Conservation (phyloP, 2,113 vertebrate genomes). For the Nerophis ophidion region DNA sequence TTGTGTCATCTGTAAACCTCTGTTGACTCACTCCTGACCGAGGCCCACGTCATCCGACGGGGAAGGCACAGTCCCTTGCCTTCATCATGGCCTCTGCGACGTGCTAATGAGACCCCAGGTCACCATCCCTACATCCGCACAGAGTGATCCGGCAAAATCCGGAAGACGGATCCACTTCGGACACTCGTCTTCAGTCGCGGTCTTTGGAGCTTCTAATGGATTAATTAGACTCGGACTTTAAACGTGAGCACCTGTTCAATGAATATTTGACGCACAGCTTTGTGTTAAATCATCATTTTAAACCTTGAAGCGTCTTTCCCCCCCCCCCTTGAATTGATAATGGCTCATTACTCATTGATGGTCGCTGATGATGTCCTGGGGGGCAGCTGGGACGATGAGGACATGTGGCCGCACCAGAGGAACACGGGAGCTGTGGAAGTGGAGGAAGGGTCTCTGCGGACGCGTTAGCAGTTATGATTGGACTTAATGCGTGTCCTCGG, state of each 20-base stretch:
- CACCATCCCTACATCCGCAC: no score
- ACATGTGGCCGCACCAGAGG: constrained; percentile 48
- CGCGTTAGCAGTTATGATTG: constrained; percentile 32
- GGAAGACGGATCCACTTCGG: no score
- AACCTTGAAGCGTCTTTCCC: constrained; percentile 5
- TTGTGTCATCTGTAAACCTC: constrained; percentile 3
- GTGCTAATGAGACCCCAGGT: constrained; percentile 8
- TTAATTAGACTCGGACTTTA: not conserved
- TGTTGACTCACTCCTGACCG: constrained; percentile 42
- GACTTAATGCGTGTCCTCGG: constrained; percentile 45
- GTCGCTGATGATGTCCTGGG: not conserved
- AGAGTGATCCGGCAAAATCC: no score
- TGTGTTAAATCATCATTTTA: constrained; percentile 4
- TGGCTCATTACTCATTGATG: constrained; percentile 31
- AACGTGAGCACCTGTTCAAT: constrained; percentile 31
- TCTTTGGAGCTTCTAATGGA: no score
- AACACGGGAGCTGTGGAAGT: not conserved
- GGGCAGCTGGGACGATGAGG: constrained; percentile 40
- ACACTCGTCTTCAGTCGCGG: no score
- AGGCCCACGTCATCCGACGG: constrained; percentile 28
- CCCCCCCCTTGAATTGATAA: constrained; percentile 29
- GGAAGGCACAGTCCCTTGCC: constrained; percentile 6
- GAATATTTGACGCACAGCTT: constrained; percentile 27
- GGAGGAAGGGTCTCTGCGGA: constrained; percentile 9
- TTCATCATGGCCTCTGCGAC: constrained; percentile 1